Evolutionary conservation across 2,888 invertebrate species (phyloP).

Genomic region (Amiota communis): DNA sequence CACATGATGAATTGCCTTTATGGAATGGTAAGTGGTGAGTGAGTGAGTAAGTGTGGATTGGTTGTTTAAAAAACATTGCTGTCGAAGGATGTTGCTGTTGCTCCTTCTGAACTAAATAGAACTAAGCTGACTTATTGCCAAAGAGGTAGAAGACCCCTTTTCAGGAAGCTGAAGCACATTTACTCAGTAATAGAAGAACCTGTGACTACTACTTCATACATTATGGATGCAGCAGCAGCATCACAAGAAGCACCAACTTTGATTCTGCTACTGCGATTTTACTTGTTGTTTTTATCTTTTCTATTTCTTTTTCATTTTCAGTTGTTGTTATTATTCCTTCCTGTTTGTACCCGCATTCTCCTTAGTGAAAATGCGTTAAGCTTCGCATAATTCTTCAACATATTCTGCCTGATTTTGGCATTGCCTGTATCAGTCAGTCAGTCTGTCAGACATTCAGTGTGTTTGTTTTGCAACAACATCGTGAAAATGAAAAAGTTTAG

Average conservation of each 20-base stretch:
- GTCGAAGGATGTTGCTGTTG: no score
- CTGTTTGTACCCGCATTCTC: not conserved
- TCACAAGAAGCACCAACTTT: constrained; percentile 19
- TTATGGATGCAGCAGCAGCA: constrained; percentile 13
- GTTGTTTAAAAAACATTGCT: not conserved
- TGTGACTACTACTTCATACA: constrained; percentile 6
- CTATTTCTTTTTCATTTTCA: not conserved
- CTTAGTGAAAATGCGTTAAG: constrained; percentile 20
- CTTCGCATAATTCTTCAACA: constrained; percentile 16
- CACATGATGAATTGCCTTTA: constrained; percentile 12
- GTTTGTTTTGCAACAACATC: not conserved
- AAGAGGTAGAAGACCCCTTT: no score
- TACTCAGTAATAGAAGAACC: no score
- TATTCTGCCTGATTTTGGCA: not conserved
- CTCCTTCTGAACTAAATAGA: no score
- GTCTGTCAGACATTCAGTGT: not conserved
- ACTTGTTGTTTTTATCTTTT: not conserved
- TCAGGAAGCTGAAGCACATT: no score
- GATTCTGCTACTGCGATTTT: not conserved
- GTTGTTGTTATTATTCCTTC: not conserved
- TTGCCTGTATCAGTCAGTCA: no score
- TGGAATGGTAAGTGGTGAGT: not conserved
- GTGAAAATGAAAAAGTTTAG: constrained; percentile 47
- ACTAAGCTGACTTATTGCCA: no score
- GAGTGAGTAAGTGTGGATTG: not conserved